Evolutionary conservation across 2,113 vertebrate species (phyloP).

Genomic region (Colius striatus): DNA sequence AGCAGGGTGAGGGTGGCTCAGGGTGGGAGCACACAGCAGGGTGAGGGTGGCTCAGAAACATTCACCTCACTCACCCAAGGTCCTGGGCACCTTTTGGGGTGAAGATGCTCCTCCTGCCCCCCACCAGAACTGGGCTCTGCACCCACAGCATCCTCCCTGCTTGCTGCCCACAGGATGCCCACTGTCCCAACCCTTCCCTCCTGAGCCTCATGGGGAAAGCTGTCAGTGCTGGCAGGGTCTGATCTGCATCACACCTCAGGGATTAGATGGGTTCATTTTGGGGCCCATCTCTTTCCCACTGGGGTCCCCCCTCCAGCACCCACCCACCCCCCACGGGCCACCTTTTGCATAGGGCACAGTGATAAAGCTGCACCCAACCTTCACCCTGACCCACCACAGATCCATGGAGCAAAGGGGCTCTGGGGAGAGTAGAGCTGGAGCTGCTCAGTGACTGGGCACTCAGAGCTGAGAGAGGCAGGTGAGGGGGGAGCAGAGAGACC

Average conservation of each 20-base stretch:
- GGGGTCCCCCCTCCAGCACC: background rate
- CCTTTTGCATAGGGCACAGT: accelerated
- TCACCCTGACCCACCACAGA: accelerated
- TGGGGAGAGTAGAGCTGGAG: background rate
- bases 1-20: accelerated
- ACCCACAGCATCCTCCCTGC: accelerated
- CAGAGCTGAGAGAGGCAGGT: accelerated
- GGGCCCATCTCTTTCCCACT: background rate
- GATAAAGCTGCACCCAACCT: background rate
- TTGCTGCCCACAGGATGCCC: background rate
- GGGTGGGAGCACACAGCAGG: too few relatives aligned
- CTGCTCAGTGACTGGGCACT: background rate
- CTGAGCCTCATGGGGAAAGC: background rate
- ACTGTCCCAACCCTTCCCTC: background rate
- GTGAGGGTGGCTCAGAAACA: accelerated
- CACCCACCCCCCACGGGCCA: accelerated
- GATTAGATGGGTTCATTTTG: accelerated
- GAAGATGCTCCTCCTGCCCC: accelerated
- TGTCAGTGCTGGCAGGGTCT: accelerated
- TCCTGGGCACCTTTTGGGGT: background rate
- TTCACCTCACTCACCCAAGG: background rate
- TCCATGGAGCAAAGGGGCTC: accelerated
- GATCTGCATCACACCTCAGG: accelerated
- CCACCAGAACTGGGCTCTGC: accelerated
- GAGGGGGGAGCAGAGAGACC: background rate